phyloP scores from a whole-genome alignment of 2,797 vertebrate genomes.

The Pseudomugil gertrudae region DNA sequence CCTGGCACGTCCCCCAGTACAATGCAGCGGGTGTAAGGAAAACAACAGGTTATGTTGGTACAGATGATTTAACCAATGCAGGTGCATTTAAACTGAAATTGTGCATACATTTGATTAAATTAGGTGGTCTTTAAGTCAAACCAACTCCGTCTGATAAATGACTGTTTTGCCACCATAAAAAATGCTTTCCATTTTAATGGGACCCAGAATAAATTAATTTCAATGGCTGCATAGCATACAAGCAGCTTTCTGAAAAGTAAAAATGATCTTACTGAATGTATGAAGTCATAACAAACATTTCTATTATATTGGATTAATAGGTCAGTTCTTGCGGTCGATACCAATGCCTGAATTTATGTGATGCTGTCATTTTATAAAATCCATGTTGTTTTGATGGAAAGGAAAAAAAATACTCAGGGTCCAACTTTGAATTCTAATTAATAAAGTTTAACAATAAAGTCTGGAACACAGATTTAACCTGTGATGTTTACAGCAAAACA shows the following conservation, averaged over 20 bases:
- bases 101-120: accelerated
- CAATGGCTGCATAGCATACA: not conserved
- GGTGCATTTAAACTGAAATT: not conserved
- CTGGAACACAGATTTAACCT: not conserved
- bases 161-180: not conserved
- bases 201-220: not conserved
- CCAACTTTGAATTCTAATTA: not conserved
- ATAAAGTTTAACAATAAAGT: not conserved
- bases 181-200: too few species aligned
- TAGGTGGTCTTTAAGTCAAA: not conserved
- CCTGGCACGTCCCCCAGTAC: constrained; percentile 15
- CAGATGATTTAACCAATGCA: not conserved
- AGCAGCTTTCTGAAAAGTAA: not conserved
- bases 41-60: not conserved
- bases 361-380: not conserved
- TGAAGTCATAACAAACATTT: not conserved
- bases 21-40: constrained; percentile 31
- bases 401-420: not conserved
- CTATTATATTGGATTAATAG: not conserved
- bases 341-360: not conserved
- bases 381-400: not conserved
- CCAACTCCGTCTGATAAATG: not conserved
- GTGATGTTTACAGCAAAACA: not conserved
- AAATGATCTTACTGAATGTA: not conserved
- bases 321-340: not conserved